These are phyloP conservation scores for Carpatolechia fugitivella DNA, from an alignment of 2,888 invertebrate species.

Conservation along the genomic window DNA sequence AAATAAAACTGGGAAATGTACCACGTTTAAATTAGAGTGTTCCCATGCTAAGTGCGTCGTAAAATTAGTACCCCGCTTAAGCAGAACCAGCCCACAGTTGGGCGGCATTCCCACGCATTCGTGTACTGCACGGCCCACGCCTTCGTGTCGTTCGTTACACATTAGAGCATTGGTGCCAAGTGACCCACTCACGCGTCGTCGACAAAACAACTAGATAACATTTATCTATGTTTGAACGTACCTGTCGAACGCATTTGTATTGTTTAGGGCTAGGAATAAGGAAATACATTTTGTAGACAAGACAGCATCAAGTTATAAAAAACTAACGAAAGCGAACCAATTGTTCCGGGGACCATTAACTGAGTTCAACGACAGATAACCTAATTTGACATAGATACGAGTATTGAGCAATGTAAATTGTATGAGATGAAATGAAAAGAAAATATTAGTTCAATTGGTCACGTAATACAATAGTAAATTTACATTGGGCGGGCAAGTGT, in stretches of 20 bases:
- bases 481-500: constrained; percentile 34
- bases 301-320: no score
- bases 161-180: constrained; percentile 38
- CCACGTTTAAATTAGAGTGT: no score
- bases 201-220: neutral
- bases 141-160: constrained; percentile 23
- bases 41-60: neutral
- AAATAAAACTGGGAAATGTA: no score
- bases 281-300: no score
- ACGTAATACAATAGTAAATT: constrained; percentile 32
- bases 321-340: no score
- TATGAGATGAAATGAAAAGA: constrained; percentile 34
- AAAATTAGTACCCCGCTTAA: constrained; percentile 28
- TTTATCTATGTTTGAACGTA: no score
- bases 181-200: constrained; percentile 13
- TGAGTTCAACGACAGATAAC: no score
- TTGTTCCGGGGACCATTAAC: no score
- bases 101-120: constrained; percentile 61
- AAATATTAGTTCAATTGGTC: constrained; percentile 50
- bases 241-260: no score
- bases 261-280: no score
- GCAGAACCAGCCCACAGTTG: constrained; percentile 48
- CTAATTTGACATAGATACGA: constrained; percentile 12
- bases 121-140: constrained; percentile 43
- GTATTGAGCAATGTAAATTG: constrained; percentile 9